phyloP scores from a whole-genome alignment of 2,888 invertebrate species.

The Euclidia mi region DNA sequence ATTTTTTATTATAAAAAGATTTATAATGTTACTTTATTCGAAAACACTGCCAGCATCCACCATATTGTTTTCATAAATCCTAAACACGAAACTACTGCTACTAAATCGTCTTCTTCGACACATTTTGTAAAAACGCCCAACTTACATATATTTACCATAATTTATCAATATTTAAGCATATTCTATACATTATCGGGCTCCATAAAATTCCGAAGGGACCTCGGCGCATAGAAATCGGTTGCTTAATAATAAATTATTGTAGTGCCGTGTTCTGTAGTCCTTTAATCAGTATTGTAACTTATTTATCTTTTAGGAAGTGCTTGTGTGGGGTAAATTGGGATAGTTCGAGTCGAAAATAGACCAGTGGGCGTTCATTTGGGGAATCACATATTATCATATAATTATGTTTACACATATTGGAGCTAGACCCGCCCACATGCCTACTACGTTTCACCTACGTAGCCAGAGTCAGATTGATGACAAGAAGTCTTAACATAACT shows the following conservation, averaged over 20 bases:
- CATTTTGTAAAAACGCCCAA: slow-evolving; percentile 26
- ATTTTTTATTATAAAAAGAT: too few species aligned
- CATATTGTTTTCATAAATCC: too few species aligned
- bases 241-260: slow-evolving; percentile 54
- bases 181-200: slow-evolving; percentile 49
- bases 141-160: slow-evolving; percentile 38
- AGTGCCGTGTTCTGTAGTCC: slow-evolving; percentile 16
- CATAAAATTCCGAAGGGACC: slow-evolving; percentile 47
- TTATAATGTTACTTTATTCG: too few species aligned
- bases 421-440: too few species aligned
- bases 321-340: slow-evolving; percentile 1
- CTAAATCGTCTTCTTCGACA: slow-evolving; percentile 6
- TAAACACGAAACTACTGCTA: not conserved
- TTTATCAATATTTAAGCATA: slow-evolving; percentile 53
- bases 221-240: slow-evolving; percentile 52
- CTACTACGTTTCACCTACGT: too few species aligned
- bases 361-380: too few species aligned
- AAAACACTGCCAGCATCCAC: too few species aligned
- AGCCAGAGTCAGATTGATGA: too few species aligned
- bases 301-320: slow-evolving; percentile 6
- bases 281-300: slow-evolving; percentile 45
- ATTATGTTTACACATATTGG: too few species aligned
- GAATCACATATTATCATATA: too few species aligned
- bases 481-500: too few species aligned
- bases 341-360: not conserved